phyloP scores from a whole-genome alignment of 2,113 vertebrate species.

The Actenoides hombroni region DNA sequence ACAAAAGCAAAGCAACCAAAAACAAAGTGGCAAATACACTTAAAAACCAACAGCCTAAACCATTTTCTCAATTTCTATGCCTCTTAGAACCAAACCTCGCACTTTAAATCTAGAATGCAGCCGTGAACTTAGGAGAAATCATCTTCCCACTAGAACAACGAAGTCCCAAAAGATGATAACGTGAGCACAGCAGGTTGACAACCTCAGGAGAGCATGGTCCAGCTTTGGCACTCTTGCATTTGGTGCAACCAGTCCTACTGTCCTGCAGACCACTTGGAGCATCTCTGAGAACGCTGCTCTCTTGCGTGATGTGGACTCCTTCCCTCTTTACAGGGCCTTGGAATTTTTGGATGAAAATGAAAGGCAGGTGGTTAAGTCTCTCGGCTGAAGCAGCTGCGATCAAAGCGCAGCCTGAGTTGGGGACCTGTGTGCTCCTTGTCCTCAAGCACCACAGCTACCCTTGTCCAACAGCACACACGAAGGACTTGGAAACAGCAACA shows the following conservation, averaged over 20 bases:
- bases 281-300: background rate
- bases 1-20: background rate
- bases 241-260: rapidly evolving
- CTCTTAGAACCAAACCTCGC: background rate
- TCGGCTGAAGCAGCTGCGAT: background rate
- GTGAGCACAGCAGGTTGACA: rapidly evolving
- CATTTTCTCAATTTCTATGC: background rate
- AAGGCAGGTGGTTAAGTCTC: background rate
- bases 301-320: rapidly evolving
- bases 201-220: background rate
- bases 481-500: background rate
- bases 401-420: rapidly evolving
- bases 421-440: background rate
- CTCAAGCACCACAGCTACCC: background rate
- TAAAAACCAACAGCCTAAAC: background rate
- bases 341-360: background rate
- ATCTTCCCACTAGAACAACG: background rate
- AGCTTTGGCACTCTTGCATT: background rate
- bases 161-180: background rate
- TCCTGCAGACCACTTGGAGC: background rate
- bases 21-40: background rate
- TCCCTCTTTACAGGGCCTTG: background rate
- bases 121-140: background rate
- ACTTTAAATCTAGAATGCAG: background rate
- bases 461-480: background rate